A percentile compares a stretch with the other conserved stretches of the same genome.
phyloP scores from a whole-genome alignment of 1,140 invertebrate species.

The Battus philenor region DNA sequence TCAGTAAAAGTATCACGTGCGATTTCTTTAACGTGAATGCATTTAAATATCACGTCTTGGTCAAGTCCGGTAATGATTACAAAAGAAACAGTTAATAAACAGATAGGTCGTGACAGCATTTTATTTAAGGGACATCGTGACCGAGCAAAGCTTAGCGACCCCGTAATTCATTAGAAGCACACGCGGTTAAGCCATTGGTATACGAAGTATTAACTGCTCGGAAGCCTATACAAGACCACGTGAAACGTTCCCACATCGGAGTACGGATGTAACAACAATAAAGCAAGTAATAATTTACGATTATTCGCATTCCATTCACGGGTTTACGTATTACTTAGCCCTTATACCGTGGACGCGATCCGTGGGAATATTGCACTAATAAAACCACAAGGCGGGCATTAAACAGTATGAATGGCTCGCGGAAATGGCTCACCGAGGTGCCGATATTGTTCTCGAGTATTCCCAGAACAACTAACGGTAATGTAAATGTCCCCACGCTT shows the following conservation, averaged over 20 bases:
- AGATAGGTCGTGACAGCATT: slow-evolving; percentile 52
- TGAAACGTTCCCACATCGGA: slow-evolving; percentile 4
- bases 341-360: slow-evolving; percentile 7
- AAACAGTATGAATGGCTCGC: slow-evolving; percentile 34
- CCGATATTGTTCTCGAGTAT: slow-evolving; percentile 53
- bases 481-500: slow-evolving; percentile 61
- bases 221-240: slow-evolving; percentile 14
- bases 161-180: slow-evolving; percentile 37
- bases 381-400: slow-evolving; percentile 27
- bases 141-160: slow-evolving; percentile 52
- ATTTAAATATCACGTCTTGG: slow-evolving; percentile 12
- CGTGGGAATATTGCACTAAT: slow-evolving; percentile 29
- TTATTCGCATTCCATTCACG: slow-evolving; percentile 15
- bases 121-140: slow-evolving; percentile 58
- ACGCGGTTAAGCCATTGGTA: slow-evolving; percentile 31
- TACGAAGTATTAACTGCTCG: slow-evolving; percentile 22
- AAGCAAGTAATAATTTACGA: slow-evolving; percentile 7
- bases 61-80: slow-evolving; percentile 23
- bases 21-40: no score
- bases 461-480: slow-evolving; percentile 57
- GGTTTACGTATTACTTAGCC: slow-evolving; percentile 4
- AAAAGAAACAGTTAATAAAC: slow-evolving; percentile 56
- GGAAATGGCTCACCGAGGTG: slow-evolving; percentile 34
- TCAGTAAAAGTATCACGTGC: no score
- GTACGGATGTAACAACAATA: slow-evolving; percentile 6